Evolutionary conservation across 2,888 invertebrate species (phyloP), one percentile per base, ranked within the genome.

Genomic region (Epinotia bilunana): DNA sequence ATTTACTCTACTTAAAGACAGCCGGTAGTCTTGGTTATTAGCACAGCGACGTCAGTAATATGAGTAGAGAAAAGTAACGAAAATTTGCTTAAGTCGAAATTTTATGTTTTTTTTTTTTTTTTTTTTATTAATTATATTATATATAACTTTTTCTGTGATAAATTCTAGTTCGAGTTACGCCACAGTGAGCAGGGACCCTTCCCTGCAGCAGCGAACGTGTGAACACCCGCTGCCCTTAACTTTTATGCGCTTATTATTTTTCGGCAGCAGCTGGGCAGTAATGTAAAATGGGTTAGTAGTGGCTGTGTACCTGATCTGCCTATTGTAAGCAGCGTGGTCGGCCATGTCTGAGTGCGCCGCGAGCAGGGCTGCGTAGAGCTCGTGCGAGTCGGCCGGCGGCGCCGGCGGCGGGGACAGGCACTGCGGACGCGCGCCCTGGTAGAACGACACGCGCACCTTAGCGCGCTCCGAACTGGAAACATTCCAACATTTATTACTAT

Each of bases 401-500:
- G 95, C 95, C 53, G 95, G 95, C 83, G 96, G 96, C 90, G 94
- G 96, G 43, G 94, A 94, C 83, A 94, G 91, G 91, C 95, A 95
- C 94, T 97, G 96, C 79, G 97, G 97, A 91, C 96, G 95, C 88
- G 95, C 96, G 89, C 97, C 97, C 94, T 97, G 97, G 94, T 96
- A 97, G 94, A 97, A 97, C 82, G 97, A 96, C 86, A 97, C 97
- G 83, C 97, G 96, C 78, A 97, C 97, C 91, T 96, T 97, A 82
- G 96, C 96, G 86, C 96, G 95, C 93, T 96, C 96, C 90, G 96
- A 95, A 91, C 97, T 97, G 95, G 63, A 95, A 78, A n/a, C 23
- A 33, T 57, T 16, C 11, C 28, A 28, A 53, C 65, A 65, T 28
- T 5, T 11, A n/a, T 28, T 64, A 64, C 18, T 49, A 13, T 23